Evolutionary conservation across 1,140 invertebrate genomes (phyloP), one percentile per base, ranked within the genome.

Genomic region (Pseudomyrmex cubaensis): DNA sequence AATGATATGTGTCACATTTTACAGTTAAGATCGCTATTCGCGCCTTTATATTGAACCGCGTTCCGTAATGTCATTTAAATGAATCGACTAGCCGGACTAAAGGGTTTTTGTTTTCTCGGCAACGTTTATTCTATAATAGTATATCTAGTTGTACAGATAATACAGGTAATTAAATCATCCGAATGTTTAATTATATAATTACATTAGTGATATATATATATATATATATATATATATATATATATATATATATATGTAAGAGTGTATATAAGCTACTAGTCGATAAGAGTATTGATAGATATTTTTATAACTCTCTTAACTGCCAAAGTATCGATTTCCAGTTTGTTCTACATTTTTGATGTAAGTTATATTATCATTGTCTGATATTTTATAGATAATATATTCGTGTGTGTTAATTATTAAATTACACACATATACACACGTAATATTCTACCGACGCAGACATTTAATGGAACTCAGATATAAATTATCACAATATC

Each of bases 381-480:
- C 44, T 59, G 20, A 15, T 64, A 76, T 25, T 76, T 76, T 67
- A n/a, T 20, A 2, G 44, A 25, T 77, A 77, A 67, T 54, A 35
- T 35, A 35, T 35, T 35, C 35, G 35, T 35, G 35, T 5, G 35
- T 35, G 35, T 35, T 35, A 35, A 35, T 35, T 35, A 35, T 35
- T 35, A 35, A 35, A 35, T 35, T 35, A 35, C 35, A 35, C 35
- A 35, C 35, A 35, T 35, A 35, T 7, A 35, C 35, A 35, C 35
- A 7, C 5, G 7, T 7, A 7, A 66, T 77, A 56, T 77, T 44
- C n/a, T 25, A 66, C 67, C 48, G 62, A 77, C 5, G 7, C 74
- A 67, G 62, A 52, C 67, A 67, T 77, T 77, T 77, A 54, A 66
- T 77, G 44, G 64, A 61, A 66, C n/a, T 52, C 12, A 15, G 25